Evolutionary conservation across 2,888 invertebrate genomes (phyloP).

Genomic region (Caenorhabditis sp.): DNA sequence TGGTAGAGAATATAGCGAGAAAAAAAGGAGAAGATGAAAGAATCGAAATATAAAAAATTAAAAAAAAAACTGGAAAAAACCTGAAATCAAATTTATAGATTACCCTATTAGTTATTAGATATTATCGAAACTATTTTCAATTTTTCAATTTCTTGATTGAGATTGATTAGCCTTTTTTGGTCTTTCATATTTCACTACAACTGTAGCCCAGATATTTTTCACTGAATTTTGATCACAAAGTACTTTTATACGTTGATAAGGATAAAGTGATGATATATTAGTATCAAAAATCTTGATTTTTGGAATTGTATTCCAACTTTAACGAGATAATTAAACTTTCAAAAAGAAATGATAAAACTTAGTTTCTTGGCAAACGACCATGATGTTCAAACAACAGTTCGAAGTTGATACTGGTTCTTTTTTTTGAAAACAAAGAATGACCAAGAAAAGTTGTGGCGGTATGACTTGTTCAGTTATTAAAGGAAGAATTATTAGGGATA

Average conservation of each 20-base stretch:
- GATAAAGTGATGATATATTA: background rate
- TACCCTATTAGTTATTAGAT: background rate
- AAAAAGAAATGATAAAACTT: no score
- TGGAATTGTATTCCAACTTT: no score
- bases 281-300: background rate
- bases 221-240: background rate
- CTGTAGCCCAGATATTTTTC: background rate
- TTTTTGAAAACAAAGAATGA: no score
- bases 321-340: no score
- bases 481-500: no score
- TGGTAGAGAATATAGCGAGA: background rate
- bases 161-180: background rate
- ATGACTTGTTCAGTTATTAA: no score
- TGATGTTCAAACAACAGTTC: no score
- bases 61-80: background rate
- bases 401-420: no score
- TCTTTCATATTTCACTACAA: no score
- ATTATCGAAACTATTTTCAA: background rate
- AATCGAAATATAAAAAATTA: background rate
- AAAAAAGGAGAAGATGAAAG: background rate
- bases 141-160: background rate
- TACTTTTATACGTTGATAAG: background rate
- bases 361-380: no score
- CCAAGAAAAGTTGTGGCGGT: no score
- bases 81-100: background rate